Evolutionary conservation across 2,888 invertebrate species (phyloP), one percentile per base, ranked within the genome.

Genomic region (Flexamia atlantica): DNA sequence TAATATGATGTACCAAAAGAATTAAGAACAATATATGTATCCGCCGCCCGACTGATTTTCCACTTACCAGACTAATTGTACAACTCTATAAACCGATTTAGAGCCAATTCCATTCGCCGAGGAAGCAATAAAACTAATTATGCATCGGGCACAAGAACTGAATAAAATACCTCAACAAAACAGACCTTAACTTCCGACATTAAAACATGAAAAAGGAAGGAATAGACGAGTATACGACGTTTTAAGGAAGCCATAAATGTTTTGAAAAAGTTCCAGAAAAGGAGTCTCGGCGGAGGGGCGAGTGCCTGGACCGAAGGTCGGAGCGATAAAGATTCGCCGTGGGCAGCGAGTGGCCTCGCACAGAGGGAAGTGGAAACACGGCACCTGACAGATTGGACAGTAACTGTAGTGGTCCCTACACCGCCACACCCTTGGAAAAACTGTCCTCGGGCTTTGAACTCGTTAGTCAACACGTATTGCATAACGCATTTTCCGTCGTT

Each of bases 221-320:
- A 28, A 23, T 50, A 46, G 46, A 30, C 28, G 64, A 25, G n/a
- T n/a, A 28, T 64, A 64, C 3, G 10, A 28, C 28, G 17, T 20
- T 23, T 53, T 64, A 28, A 28, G 64, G 64, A 64, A 64, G 64
- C 64, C 30, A 17, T 64, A 64, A 64, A 64, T 7, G 64, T 12
- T 36, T 72, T 72, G 72, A 72, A 72, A 72, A 72, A 40, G 72
- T 36, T 72, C 72, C 72, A 72, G 72, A 72, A 32, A 30, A 32
- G 23, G 72, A 72, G 40, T 40, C 68, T 12, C 23, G 2, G 23
- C 53, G 23, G 46, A 64, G 64, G 64, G 64, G 30, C 64, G 25
- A 64, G 12, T 17, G 64, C 14, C 28, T 64, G 28, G 57, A 23
- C 1, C 23, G 32, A 72, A 72, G 72, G 72, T 20, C 40, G 40